phyloP scores from a whole-genome alignment of 2,888 invertebrate genomes.

The Calameuta pallipes region DNA sequence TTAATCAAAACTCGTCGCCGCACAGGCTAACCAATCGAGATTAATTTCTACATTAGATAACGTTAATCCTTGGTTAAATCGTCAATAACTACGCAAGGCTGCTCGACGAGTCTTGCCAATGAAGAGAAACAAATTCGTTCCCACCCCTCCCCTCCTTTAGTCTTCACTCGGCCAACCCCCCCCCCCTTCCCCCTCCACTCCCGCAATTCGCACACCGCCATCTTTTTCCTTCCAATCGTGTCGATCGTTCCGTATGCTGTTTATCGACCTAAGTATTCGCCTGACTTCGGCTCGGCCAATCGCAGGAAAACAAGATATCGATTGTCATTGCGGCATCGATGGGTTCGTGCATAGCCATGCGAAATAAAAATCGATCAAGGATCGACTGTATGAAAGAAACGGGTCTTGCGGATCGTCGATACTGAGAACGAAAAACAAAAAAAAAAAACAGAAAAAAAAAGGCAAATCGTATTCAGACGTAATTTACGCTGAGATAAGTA shows the following conservation, averaged over 20 bases:
- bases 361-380: background rate
- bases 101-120: background rate
- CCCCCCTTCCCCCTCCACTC: background rate
- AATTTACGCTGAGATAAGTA: no score
- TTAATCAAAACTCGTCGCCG: background rate
- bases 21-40: background rate
- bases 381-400: background rate
- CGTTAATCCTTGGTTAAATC: background rate
- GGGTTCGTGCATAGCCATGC: background rate
- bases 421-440: background rate
- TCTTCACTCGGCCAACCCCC: no score
- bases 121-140: background rate
- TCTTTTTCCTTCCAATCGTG: background rate
- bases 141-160: no score
- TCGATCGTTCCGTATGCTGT: background rate
- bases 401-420: background rate
- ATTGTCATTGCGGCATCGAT: background rate
- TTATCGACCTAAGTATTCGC: background rate
- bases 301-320: background rate
- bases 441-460: no score
- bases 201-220: background rate
- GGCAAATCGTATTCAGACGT: no score
- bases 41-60: background rate
- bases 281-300: background rate
- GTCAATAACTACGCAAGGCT: background rate